A percentile compares a stretch with the other conserved stretches of the same genome.
phyloP scores from a whole-genome alignment of 2,888 invertebrate genomes.

The Rutpela maculata region DNA sequence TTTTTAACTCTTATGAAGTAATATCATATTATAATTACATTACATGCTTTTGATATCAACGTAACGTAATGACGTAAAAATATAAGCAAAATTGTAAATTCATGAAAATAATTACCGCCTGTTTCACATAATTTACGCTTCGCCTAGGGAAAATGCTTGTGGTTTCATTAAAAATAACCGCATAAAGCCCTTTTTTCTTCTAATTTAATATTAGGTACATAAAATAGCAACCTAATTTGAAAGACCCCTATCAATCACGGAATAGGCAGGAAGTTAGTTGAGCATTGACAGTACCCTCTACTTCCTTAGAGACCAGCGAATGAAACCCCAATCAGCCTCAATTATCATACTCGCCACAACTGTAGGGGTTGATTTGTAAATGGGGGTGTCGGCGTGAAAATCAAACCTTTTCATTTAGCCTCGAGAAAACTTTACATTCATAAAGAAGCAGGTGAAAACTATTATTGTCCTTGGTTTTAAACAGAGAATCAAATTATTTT shows the following conservation, averaged over 20 bases:
- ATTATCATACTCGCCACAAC: slow-evolving; percentile 71
- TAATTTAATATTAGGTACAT: slow-evolving; percentile 44
- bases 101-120: too few relatives aligned
- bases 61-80: too few relatives aligned
- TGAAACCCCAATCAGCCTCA: slow-evolving; percentile 72
- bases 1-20: too few relatives aligned
- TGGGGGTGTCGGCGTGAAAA: slow-evolving; percentile 49
- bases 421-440: slow-evolving; percentile 3
- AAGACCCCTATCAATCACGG: slow-evolving; percentile 67
- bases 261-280: slow-evolving; percentile 63
- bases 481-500: too few relatives aligned
- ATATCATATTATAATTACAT: too few relatives aligned
- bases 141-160: background rate
- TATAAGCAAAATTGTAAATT: too few relatives aligned
- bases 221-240: slow-evolving; percentile 57
- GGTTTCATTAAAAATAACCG: background rate
- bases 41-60: too few relatives aligned
- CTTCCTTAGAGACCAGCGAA: slow-evolving; percentile 64
- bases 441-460: background rate
- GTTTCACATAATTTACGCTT: background rate
- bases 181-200: slow-evolving; percentile 27
- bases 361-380: slow-evolving; percentile 55
- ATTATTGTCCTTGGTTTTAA: background rate
- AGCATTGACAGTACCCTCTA: slow-evolving; percentile 61
- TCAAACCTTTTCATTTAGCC: slow-evolving; percentile 49